These are phyloP conservation scores for Drosophila mauritiana DNA, from an alignment of 1,140 invertebrate genomes.

Conservation along the genomic window DNA sequence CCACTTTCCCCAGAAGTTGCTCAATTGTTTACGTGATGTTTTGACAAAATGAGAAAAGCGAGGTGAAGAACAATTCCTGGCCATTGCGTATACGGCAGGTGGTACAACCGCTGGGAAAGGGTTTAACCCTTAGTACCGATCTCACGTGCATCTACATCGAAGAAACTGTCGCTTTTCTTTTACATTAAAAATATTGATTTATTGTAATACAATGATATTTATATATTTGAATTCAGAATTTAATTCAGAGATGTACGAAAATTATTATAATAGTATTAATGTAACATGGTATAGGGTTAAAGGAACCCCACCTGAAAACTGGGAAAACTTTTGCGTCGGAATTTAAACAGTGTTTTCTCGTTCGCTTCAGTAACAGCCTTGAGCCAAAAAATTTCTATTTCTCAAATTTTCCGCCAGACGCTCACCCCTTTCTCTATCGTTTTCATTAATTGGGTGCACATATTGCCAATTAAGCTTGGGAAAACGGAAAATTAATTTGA, in stretches of 20 bases:
- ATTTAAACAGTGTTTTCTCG: slow-evolving; percentile 40
- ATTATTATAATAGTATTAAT: too few species aligned
- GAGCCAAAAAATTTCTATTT: slow-evolving; percentile 22
- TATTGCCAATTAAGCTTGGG: slow-evolving; percentile 75
- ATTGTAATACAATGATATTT: background rate
- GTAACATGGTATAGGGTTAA: slow-evolving; percentile 12
- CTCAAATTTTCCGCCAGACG: slow-evolving; percentile 30
- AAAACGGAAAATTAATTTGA: slow-evolving; percentile 81
- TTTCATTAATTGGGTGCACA: slow-evolving; percentile 72
- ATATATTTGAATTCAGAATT: too few species aligned
- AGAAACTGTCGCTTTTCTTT: background rate
- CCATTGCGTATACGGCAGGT: slow-evolving; percentile 71
- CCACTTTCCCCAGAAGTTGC: slow-evolving; percentile 52
- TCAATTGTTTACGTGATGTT: slow-evolving; percentile 82
- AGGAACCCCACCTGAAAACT: background rate
- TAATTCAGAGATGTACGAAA: too few species aligned
- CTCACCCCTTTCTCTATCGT: slow-evolving; percentile 30
- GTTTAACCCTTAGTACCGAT: slow-evolving; percentile 1
- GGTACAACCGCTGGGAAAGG: slow-evolving; percentile 4
- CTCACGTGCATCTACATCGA: background rate
- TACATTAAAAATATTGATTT: background rate
- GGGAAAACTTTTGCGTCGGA: slow-evolving; percentile 57
- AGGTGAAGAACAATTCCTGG: slow-evolving; percentile 46
- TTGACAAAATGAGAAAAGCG: slow-evolving; percentile 70
- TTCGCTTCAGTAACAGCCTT: slow-evolving; percentile 43